Percentiles rank a stretch among this genome's conserved stretches.
phyloP scores from a whole-genome alignment of 2,113 vertebrate genomes.

The Peucedramus taeniatus region DNA sequence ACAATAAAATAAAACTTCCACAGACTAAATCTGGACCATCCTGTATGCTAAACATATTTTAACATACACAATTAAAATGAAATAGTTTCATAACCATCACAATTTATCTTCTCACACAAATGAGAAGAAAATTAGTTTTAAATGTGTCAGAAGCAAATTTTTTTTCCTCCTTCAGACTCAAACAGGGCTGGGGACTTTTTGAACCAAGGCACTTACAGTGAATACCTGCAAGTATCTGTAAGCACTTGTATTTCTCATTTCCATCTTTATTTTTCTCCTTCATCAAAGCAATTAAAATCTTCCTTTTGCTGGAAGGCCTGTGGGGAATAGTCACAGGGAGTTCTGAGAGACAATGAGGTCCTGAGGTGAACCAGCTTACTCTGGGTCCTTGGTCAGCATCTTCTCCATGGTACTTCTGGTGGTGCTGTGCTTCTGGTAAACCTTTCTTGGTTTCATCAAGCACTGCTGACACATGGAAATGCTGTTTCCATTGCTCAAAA shows the following conservation, averaged over 20 bases:
- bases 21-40: background rate
- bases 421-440: background rate
- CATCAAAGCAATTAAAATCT: background rate
- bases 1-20: background rate
- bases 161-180: background rate
- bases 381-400: background rate
- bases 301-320: background rate
- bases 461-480: background rate
- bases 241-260: background rate
- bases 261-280: background rate
- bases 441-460: background rate
- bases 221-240: background rate
- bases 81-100: background rate
- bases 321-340: background rate
- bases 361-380: background rate
- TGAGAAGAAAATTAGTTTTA: conserved; percentile 15
- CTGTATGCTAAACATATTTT: background rate
- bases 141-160: background rate
- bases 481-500: background rate
- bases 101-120: conserved; percentile 4
- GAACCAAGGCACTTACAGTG: background rate
- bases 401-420: rapidly evolving
- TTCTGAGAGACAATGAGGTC: rapidly evolving
- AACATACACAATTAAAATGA: background rate
- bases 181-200: background rate